Conservation (phyloP, 2,888 invertebrate genomes). For the Drymonia ruficornis region DNA sequence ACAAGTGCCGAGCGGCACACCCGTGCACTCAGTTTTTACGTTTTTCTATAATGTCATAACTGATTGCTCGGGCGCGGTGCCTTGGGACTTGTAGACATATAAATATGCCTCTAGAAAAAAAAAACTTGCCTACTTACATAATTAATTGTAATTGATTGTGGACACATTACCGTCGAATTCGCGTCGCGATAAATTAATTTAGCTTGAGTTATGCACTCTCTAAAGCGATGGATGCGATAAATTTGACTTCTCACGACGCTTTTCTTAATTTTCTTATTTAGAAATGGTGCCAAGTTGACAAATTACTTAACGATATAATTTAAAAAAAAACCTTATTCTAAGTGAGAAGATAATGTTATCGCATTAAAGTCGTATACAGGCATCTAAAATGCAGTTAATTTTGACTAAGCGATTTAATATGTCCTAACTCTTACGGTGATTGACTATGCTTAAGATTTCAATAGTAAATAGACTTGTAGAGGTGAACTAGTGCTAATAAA, state of each 20-base stretch:
- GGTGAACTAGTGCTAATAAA: no score
- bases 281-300: slow-evolving; percentile 43
- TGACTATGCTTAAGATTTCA: neutral
- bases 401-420: slow-evolving; percentile 5
- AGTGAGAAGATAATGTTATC: slow-evolving; percentile 43
- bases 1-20: no score
- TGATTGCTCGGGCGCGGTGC: no score
- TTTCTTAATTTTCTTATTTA: slow-evolving; percentile 27
- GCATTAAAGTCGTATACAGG: slow-evolving; percentile 36
- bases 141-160: slow-evolving; percentile 23
- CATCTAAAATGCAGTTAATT: slow-evolving; percentile 35
- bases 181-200: slow-evolving; percentile 34
- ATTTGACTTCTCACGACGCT: slow-evolving; percentile 36
- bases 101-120: slow-evolving; percentile 6
- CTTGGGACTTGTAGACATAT: no score
- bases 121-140: slow-evolving; percentile 14
- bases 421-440: neutral
- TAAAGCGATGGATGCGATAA: slow-evolving; percentile 39
- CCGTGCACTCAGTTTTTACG: no score
- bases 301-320: slow-evolving; percentile 9
- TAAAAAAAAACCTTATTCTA: neutral
- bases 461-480: no score
- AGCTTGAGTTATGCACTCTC: slow-evolving; percentile 56
- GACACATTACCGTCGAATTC: slow-evolving; percentile 20
- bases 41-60: no score